These are phyloP conservation scores for Potamilus streckersoni DNA, from an alignment of 1,140 invertebrate genomes.

Conservation along the genomic window DNA sequence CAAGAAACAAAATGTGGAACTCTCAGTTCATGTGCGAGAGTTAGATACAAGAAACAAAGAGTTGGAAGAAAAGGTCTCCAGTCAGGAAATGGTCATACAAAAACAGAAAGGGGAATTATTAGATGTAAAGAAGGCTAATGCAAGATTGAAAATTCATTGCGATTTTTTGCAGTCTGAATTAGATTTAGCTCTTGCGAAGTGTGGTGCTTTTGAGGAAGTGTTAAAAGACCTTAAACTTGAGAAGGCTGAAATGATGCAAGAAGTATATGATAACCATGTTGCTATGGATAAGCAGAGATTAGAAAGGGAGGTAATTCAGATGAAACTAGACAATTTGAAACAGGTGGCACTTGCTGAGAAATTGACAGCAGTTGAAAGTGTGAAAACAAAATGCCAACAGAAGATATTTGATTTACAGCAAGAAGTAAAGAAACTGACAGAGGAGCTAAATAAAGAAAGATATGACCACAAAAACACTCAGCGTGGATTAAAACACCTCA, in stretches of 20 bases:
- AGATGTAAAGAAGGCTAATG: constrained; percentile 20
- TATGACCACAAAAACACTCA: constrained; percentile 15
- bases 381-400: constrained; percentile 24
- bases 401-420: constrained; percentile 28
- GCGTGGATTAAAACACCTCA: constrained; percentile 30
- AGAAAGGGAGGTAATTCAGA: constrained; percentile 23
- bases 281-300: constrained; percentile 23
- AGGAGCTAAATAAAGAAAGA: constrained; percentile 21
- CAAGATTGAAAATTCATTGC: constrained; percentile 24
- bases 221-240: constrained; percentile 24
- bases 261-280: constrained; percentile 28
- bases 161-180: constrained; percentile 23
- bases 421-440: constrained; percentile 26
- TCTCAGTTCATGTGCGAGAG: constrained; percentile 21
- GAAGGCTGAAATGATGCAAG: constrained; percentile 26
- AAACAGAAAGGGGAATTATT: constrained; percentile 14
- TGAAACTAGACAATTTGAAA: constrained; percentile 21
- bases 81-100: constrained; percentile 15
- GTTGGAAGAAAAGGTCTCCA: constrained; percentile 3
- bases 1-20: constrained; percentile 27
- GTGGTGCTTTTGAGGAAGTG: constrained; percentile 30
- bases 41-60: constrained; percentile 25
- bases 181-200: constrained; percentile 25
- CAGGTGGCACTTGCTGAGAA: constrained; percentile 28
- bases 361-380: constrained; percentile 25